Conservation (phyloP, 2,888 invertebrate genomes). For the Noctua pronuba region DNA sequence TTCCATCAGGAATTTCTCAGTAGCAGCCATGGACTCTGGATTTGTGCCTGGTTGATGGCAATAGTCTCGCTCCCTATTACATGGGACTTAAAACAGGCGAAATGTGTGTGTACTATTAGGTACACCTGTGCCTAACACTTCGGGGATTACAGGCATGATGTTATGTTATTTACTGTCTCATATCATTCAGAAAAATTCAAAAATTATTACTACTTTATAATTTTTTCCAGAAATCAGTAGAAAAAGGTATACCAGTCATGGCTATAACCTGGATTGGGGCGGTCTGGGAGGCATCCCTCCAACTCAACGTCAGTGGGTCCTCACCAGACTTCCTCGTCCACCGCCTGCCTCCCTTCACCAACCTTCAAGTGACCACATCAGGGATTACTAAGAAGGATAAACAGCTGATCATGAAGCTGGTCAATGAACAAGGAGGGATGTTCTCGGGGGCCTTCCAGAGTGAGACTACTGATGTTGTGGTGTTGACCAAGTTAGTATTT, state of each 20-base stretch:
- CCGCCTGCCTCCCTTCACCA: conserved; percentile 93
- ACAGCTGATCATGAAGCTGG: conserved; percentile 91
- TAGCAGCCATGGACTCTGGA: no score
- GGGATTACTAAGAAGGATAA: conserved; percentile 92
- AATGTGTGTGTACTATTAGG: no score
- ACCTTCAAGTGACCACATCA: conserved; percentile 94
- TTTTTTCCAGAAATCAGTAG: conserved; percentile 91
- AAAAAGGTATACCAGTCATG: conserved; percentile 93
- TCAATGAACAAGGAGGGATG: conserved; percentile 93
- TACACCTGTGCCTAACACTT: no score
- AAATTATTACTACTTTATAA: neutral
- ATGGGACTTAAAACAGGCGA: no score
- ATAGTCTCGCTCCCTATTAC: no score
- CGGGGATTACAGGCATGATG: no score
- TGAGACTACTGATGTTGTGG: conserved; percentile 89
- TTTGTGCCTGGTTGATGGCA: no score
- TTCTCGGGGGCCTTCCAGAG: conserved; percentile 89
- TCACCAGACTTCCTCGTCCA: conserved; percentile 91
- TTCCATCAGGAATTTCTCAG: no score
- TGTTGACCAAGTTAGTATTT: conserved; percentile 88
- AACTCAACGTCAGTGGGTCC: conserved; percentile 91
- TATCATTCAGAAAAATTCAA: neutral
- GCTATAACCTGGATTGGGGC: conserved; percentile 94
- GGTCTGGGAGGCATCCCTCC: conserved; percentile 94
- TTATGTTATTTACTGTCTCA: no score